Evolutionary conservation across 2,797 vertebrate genomes (phyloP).

Genomic region (Ateles fusciceps): DNA sequence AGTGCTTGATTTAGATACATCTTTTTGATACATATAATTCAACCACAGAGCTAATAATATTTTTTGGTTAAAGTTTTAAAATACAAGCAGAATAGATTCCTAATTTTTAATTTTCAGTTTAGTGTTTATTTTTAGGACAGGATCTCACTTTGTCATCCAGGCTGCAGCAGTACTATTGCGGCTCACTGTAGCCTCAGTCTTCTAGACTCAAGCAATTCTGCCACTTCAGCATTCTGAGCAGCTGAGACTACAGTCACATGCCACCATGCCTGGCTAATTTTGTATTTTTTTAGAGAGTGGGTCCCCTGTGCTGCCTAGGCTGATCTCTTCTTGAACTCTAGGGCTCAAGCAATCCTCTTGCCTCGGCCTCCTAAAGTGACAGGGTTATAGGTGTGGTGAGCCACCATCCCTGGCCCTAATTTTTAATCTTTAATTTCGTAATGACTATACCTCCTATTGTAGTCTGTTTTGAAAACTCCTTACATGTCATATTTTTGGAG

Average conservation of each 20-base stretch:
- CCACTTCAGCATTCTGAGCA: neutral
- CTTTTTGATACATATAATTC: neutral
- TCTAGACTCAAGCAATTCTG: neutral
- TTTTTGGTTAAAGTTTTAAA: constrained; percentile 32
- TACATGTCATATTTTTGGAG: constrained; percentile 12
- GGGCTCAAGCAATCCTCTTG: neutral
- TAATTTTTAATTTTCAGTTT: constrained; percentile 37
- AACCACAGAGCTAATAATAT: neutral
- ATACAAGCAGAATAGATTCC: neutral
- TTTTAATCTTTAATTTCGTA: constrained; percentile 47
- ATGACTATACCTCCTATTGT: neutral
- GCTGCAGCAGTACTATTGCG: neutral
- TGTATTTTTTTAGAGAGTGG: neutral
- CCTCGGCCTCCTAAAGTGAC: neutral
- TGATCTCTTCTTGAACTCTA: neutral
- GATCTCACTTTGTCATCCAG: too few species aligned
- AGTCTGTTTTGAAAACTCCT: constrained; percentile 15
- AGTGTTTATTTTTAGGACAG: too few species aligned
- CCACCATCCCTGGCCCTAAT: neutral
- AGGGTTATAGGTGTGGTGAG: neutral
- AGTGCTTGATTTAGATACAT: neutral
- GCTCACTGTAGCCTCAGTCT: neutral
- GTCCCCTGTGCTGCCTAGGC: neutral
- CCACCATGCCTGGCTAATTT: neutral
- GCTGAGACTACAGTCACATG: neutral